Base-by-base conservation (phyloP, 2,113 vertebrate genomes). In the Hoplias malabaricus region DNA sequence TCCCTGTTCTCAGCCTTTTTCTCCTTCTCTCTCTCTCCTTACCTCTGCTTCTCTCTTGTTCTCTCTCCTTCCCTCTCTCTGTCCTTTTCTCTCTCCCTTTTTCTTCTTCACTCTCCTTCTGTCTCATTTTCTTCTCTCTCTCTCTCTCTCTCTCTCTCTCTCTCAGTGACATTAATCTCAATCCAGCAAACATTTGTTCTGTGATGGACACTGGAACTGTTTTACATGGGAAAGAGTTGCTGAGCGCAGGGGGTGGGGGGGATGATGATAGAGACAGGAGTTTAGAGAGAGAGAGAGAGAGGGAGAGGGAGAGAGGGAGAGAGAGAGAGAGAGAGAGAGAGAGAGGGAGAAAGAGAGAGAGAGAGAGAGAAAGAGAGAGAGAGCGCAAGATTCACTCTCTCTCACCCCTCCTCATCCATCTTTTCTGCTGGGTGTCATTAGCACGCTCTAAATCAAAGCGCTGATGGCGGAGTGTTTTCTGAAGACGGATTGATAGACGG, bases 21-120 rank as follows among this genome's bases (percentile, higher is more conserved):
- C 25, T 62, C 8, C 2, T 3, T 0, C 93, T 94, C 93, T 93
- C 94, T 91, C 86, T 88, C 87, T 81, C 90, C n/a, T n/a, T n/a
- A n/a, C n/a, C n/a, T n/a, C n/a, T n/a, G n/a, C n/a, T n/a, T n/a
- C n/a, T n/a, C n/a, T n/a, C n/a, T n/a, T n/a, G n/a, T n/a, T n/a
- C n/a, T n/a, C n/a, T n/a, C n/a, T n/a, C n/a, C 16, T 84, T 74
- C 86, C n/a, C n/a, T n/a, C n/a, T n/a, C n/a, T n/a, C n/a, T n/a
- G n/a, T n/a, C n/a, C n/a, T n/a, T n/a, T n/a, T n/a, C n/a, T n/a
- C n/a, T n/a, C n/a, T n/a, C n/a, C n/a, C n/a, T 19, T 62, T 25
- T 61, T 40, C 54, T 40, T 25, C 48, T 34, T 29, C 8, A 61
- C 14, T n/a, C n/a, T 62, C 8, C 2, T 3, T 0, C 93, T 94